Percentiles rank a stretch among this genome's conserved stretches.
Evolutionary conservation across 1,140 invertebrate species (phyloP).

Genomic region (Cydia fagiglandana): DNA sequence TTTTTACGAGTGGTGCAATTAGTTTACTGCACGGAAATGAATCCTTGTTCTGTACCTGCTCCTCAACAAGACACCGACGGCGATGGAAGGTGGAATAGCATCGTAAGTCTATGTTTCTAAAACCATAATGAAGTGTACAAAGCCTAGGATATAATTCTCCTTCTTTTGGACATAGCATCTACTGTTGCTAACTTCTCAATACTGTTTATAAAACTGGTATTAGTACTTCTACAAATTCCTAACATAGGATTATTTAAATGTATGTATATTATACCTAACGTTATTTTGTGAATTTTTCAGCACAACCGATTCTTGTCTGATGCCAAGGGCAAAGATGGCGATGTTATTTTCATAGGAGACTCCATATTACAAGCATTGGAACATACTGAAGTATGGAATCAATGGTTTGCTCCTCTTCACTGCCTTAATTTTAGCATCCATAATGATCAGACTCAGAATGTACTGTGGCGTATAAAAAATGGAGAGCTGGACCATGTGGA

Average conservation of each 20-base stretch:
- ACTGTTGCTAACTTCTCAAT: neutral
- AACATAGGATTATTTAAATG: slow-evolving; percentile 22
- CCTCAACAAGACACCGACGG: slow-evolving; percentile 82
- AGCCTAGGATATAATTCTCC: neutral
- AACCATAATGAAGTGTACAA: neutral
- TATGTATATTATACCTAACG: too few relatives aligned
- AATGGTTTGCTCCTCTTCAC: slow-evolving; percentile 92
- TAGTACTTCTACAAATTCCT: neutral
- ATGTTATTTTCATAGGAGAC: slow-evolving; percentile 95
- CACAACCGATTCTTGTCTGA: slow-evolving; percentile 90
- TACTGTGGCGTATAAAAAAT: slow-evolving; percentile 93
- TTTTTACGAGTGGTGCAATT: slow-evolving; percentile 39
- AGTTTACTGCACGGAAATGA: slow-evolving; percentile 59
- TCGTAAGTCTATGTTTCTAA: slow-evolving; percentile 71
- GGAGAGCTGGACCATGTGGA: slow-evolving; percentile 92
- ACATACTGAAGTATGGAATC: slow-evolving; percentile 90
- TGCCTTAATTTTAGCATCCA: slow-evolving; percentile 95
- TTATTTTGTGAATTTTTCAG: slow-evolving; percentile 77
- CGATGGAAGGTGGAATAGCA: slow-evolving; percentile 84
- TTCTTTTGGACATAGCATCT: neutral
- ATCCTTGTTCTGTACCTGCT: slow-evolving; percentile 81
- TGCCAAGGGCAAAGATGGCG: slow-evolving; percentile 91
- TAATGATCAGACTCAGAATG: slow-evolving; percentile 91
- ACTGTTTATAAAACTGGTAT: neutral
- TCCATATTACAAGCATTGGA: slow-evolving; percentile 89